Evolutionary conservation across 2,797 vertebrate species (phyloP).

Genomic region (Sebastiscus tertius): DNA sequence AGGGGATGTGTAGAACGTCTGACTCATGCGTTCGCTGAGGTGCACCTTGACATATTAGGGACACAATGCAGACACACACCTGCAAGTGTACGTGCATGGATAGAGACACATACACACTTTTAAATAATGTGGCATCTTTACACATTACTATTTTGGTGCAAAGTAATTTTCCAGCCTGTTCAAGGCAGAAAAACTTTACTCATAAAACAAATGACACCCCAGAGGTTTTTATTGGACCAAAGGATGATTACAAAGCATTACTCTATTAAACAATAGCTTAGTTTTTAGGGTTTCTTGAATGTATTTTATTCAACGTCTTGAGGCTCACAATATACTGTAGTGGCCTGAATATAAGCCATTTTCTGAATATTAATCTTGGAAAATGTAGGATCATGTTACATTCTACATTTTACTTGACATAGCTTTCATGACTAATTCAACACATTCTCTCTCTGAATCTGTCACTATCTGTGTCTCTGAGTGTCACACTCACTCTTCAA

Average conservation of each 20-base stretch:
- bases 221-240: conserved; percentile 25
- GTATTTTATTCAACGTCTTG: conserved; percentile 4
- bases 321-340: not conserved
- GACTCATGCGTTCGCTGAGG: conserved; percentile 1
- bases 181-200: conserved; percentile 2
- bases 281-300: conserved; percentile 2
- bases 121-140: conserved; percentile 12
- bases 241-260: conserved; percentile 13
- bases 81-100: no score
- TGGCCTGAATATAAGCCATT: not conserved
- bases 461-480: not conserved
- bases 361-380: not conserved
- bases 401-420: conserved; percentile 18
- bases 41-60: conserved; percentile 10
- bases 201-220: conserved; percentile 27
- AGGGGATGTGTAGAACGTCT: conserved; percentile 13
- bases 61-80: conserved; percentile 5
- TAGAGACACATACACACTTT: not conserved
- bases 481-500: not conserved
- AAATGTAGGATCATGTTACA: not conserved
- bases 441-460: conserved; percentile 1
- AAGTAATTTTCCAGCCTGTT: conserved; percentile 16
- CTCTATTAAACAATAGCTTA: conserved; percentile 17
- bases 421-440: not conserved
- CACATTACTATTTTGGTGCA: not conserved